Conservation (phyloP, 2,888 invertebrate genomes). For the Melipona beecheii region DNA sequence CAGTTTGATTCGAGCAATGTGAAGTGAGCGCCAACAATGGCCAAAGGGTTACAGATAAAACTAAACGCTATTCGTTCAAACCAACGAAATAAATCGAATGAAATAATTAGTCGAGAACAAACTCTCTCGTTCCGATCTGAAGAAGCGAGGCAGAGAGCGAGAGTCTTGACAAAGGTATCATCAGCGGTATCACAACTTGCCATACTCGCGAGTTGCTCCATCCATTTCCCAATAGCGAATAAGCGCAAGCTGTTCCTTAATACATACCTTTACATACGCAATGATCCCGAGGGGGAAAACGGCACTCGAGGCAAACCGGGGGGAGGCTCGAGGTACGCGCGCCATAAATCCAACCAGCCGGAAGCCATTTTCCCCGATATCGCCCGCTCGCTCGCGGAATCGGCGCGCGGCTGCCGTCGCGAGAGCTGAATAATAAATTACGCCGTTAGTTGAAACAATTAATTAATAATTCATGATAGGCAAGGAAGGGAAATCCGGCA, state of each 20-base stretch:
- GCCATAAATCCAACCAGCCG: conserved; percentile 43
- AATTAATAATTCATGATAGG: conserved; percentile 84
- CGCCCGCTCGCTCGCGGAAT: conserved; percentile 53
- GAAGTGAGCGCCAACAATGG: no score
- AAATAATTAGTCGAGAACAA: background rate
- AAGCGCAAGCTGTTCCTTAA: conserved; percentile 8
- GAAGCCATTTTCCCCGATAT: conserved; percentile 65
- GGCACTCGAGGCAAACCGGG: background rate
- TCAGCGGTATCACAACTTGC: background rate
- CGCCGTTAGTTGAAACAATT: conserved; percentile 83
- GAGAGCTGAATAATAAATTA: conserved; percentile 83
- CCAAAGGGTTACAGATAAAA: no score
- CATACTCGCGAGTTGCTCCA: background rate
- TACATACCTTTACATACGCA: conserved; percentile 6
- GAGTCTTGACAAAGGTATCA: background rate
- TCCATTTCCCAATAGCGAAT: background rate
- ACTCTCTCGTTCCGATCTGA: no score
- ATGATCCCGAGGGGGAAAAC: conserved; percentile 1
- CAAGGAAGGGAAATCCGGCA: conserved; percentile 77
- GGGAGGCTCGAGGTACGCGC: background rate
- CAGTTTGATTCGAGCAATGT: no score
- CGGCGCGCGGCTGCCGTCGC: conserved; percentile 72
- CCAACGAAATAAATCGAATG: no score
- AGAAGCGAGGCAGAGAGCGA: no score
- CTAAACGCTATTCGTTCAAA: no score